These are phyloP conservation scores for Nymphalis io DNA, from an alignment of 1,140 invertebrate genomes.

Conservation along the genomic window DNA sequence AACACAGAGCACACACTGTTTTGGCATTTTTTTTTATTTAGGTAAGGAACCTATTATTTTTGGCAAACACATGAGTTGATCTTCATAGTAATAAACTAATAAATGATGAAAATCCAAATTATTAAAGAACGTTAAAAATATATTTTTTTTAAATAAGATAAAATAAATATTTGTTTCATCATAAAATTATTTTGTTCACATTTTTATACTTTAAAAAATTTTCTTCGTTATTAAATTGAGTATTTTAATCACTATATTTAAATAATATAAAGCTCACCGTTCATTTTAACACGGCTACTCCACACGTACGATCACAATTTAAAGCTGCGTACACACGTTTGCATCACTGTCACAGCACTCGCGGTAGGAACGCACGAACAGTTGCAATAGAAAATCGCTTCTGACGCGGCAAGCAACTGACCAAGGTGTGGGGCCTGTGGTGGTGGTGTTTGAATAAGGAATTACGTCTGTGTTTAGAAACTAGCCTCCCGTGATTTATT, in stretches of 20 bases:
- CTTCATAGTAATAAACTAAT: too few relatives aligned
- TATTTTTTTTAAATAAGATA: too few relatives aligned
- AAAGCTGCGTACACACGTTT: conserved; percentile 50
- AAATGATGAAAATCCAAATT: too few relatives aligned
- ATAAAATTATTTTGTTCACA: too few relatives aligned
- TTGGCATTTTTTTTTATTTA: too few relatives aligned
- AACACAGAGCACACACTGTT: background rate
- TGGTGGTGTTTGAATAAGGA: conserved; percentile 33
- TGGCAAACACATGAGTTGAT: too few relatives aligned
- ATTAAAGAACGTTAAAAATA: too few relatives aligned
- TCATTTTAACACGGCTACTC: conserved; percentile 61
- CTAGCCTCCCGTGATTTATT: conserved; percentile 20
- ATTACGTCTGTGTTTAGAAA: conserved; percentile 32
- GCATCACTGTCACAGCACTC: conserved; percentile 70
- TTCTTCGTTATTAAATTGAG: background rate
- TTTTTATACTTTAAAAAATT: too few relatives aligned
- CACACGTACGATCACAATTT: conserved; percentile 55
- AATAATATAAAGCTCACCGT: conserved; percentile 48
- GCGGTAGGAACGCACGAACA: conserved; percentile 42
- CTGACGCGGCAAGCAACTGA: conserved; percentile 38
- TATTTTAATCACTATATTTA: background rate
- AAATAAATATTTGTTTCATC: too few relatives aligned
- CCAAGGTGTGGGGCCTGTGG: conserved; percentile 25
- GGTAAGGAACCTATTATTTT: too few relatives aligned
- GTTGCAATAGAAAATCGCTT: conserved; percentile 47